Base-by-base conservation (phyloP, 1,140 invertebrate species). In the Liolophura sinensis region DNA sequence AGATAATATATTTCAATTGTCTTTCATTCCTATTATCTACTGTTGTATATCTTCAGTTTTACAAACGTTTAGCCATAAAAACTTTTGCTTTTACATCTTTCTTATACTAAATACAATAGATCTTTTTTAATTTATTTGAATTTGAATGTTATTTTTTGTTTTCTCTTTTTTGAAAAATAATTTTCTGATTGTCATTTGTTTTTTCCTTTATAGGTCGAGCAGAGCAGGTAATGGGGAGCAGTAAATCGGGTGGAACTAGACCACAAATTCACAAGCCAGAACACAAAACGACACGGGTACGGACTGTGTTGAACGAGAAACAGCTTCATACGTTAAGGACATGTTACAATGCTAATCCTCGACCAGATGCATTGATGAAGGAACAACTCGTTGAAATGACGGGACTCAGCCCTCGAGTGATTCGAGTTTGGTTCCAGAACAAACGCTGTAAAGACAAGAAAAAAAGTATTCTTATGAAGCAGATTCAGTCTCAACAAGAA, bases 361-460 rank as follows among this genome's bases (percentile, higher is more conserved):
- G 97, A 56, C 97, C 97, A 14, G 97, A 99, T 86, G 97, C 97
- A 14, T 88, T 98, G 31, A 98, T 98, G 95, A 99, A 99, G 87
- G 97, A 99, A 82, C 96, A 99, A 82, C 87, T 99, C 62, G 96
- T 98, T 14, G 97, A 99, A 85, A 97, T 98, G 95, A 99, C 97
- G 0, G 91, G 93, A 0, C 89, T 99, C 3, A 96, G 93, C 75
- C 95, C 96, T 1, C 86, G 96, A 22, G 96, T 99, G 64, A 98
- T 98, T 76, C 88, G 96, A 77, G 96, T 98, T 20, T 99, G 96
- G 96, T 98, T 98, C 87, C 85, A 99, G 86, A 99, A 99, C 86
- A 99, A 99, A 84, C 86, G 97, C 46, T 99, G 97, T 87, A 99
- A 99, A 85, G 97, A 99, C 86, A 99, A 99, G 86, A 99, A 99